Percentiles rank a stretch among this genome's conserved stretches.
Evolutionary conservation across 2,113 vertebrate genomes (phyloP).

Genomic region (Galbula dea): DNA sequence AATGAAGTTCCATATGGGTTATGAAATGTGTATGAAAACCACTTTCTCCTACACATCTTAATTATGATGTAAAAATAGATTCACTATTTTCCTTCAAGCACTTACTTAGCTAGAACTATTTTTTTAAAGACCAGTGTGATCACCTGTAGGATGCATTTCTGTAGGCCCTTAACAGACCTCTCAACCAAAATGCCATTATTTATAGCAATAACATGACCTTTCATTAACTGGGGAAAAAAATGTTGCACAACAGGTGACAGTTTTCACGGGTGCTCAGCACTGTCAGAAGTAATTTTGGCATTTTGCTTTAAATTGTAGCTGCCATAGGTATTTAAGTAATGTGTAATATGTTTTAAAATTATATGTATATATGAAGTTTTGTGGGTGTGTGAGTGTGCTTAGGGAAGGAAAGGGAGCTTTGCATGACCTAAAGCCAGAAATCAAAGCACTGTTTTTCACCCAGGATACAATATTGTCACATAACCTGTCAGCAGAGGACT

Average conservation of each 20-base stretch:
- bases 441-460: not conserved
- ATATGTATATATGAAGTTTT: not conserved
- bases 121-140: not conserved
- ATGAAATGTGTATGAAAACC: constrained; percentile 30
- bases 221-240: constrained; percentile 34
- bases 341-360: not conserved
- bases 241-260: not conserved
- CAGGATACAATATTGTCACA: not conserved
- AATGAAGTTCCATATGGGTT: constrained; percentile 1
- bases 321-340: not conserved
- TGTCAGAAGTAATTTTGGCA: not conserved
- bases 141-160: constrained; percentile 1
- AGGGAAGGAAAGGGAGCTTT: not conserved
- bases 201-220: constrained; percentile 18
- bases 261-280: not conserved
- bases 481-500: not conserved
- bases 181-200: not conserved
- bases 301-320: not conserved
- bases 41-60: constrained; percentile 13
- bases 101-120: not conserved
- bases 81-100: not conserved
- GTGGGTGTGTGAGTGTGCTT: not conserved
- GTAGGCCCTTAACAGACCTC: not conserved
- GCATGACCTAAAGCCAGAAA: not conserved
- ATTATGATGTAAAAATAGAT: constrained; percentile 6